Conservation (phyloP, 92 coral and sea anemone species). For the Montipora capitata region DNA sequence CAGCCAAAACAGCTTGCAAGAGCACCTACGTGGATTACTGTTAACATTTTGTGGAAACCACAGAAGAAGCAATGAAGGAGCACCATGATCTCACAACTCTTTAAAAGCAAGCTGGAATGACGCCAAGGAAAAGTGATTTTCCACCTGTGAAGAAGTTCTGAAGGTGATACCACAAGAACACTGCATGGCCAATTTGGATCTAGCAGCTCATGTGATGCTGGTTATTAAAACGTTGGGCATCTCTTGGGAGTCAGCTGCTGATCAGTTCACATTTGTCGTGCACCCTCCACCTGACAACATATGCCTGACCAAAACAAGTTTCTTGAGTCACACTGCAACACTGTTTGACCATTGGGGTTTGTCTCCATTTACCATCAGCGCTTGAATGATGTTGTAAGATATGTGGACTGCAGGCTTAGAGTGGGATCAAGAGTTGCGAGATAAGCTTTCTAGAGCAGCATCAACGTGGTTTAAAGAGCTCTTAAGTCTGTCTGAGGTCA, state of each 20-base stretch:
- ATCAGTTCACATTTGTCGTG: background rate
- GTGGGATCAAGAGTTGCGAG: slow-evolving; percentile 37
- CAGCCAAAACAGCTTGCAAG: too few relatives aligned
- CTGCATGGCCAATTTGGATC: background rate
- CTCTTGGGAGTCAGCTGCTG: background rate
- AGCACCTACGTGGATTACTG: too few relatives aligned
- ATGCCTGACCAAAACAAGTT: slow-evolving; percentile 43
- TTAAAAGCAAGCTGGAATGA: background rate
- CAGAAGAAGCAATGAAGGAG: too few relatives aligned
- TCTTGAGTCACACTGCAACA: slow-evolving; percentile 56
- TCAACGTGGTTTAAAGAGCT: slow-evolving; percentile 36
- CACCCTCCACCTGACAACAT: background rate
- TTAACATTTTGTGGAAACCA: too few relatives aligned
- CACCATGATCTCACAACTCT: background rate
- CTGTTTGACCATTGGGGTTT: slow-evolving; percentile 65
- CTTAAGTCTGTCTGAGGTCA: slow-evolving; percentile 8
- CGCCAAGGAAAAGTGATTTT: background rate
- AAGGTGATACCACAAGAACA: background rate
- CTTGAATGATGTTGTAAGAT: slow-evolving; percentile 18
- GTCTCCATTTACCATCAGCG: slow-evolving; percentile 38
- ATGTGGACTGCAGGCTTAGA: slow-evolving; percentile 36
- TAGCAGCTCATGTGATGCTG: background rate
- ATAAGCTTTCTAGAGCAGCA: background rate
- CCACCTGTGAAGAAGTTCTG: background rate
- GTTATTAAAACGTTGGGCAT: background rate